phyloP scores from a whole-genome alignment of 2,888 invertebrate species.

The Acleris sparsana region DNA sequence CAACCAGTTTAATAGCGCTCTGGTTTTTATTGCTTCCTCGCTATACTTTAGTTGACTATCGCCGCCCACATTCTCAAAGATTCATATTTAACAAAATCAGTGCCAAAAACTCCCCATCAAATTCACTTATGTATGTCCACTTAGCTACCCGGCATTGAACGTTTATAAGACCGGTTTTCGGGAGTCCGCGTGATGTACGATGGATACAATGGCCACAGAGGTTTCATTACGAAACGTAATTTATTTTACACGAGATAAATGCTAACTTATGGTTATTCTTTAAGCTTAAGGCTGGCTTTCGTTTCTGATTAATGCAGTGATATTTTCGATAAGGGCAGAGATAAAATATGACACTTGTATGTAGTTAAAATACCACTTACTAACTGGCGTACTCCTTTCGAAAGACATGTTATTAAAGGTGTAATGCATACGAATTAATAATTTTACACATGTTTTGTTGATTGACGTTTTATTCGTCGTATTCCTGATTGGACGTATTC shows the following conservation, averaged over 20 bases:
- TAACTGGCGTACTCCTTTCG: neutral
- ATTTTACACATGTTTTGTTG: too few species aligned
- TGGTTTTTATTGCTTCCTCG: constrained; percentile 34
- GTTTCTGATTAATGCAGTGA: constrained; percentile 1
- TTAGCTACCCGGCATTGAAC: too few species aligned
- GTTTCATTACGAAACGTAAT: constrained; percentile 24
- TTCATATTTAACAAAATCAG: constrained; percentile 2
- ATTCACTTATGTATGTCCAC: too few species aligned
- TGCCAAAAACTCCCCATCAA: too few species aligned
- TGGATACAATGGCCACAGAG: constrained; percentile 22
- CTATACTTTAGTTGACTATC: constrained; percentile 19
- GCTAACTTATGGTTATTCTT: constrained; percentile 17
- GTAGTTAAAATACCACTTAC: neutral
- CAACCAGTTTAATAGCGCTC: constrained; percentile 30
- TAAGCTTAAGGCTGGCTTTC: neutral
- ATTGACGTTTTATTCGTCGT: too few species aligned
- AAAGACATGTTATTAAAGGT: too few species aligned
- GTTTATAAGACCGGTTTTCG: constrained; percentile 26
- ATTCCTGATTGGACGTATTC: too few species aligned
- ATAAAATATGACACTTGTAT: neutral
- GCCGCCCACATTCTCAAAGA: constrained; percentile 32
- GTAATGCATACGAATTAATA: too few species aligned
- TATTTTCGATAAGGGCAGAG: neutral
- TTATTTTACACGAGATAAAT: constrained; percentile 20
- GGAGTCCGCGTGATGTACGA: constrained; percentile 22